Conservation (phyloP, 1,140 invertebrate species). For the Epicauta chinensis region DNA sequence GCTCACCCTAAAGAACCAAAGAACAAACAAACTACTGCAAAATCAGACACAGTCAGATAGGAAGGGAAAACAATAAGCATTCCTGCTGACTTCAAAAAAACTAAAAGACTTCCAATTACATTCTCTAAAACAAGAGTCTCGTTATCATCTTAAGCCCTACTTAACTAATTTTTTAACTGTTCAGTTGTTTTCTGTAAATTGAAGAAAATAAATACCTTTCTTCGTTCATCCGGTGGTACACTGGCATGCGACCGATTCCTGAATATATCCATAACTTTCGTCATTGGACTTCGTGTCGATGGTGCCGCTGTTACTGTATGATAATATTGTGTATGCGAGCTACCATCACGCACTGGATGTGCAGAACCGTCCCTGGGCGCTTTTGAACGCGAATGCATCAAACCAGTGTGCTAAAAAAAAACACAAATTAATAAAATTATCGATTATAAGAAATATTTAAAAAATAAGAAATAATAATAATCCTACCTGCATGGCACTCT, state of each 20-base stretch:
- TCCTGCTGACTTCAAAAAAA: no score
- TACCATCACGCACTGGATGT: constrained; percentile 54
- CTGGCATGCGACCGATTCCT: constrained; percentile 70
- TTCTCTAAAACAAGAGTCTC: no score
- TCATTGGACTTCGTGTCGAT: constrained; percentile 61
- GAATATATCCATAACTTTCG: constrained; percentile 87
- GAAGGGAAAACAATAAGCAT: no score
- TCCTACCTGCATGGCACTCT: constrained; percentile 71
- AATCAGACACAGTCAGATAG: no score
- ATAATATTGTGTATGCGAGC: constrained; percentile 59
- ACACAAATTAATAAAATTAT: constrained; percentile 2
- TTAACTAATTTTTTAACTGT: no score
- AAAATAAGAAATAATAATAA: no score
- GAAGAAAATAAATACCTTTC: constrained; percentile 63
- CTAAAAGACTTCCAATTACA: no score
- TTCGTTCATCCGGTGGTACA: constrained; percentile 61
- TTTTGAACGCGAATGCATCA: constrained; percentile 38
- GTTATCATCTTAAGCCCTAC: no score
- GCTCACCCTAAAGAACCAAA: no score
- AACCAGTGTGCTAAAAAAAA: constrained; percentile 45
- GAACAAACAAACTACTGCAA: no score
- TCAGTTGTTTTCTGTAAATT: no score
- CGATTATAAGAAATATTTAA: constrained; percentile 1
- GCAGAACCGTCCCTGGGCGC: constrained; percentile 56
- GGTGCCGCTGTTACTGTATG: constrained; percentile 58